These are phyloP conservation scores for Pachliopta kotzebuea DNA, from an alignment of 2,888 invertebrate species.

Conservation along the genomic window DNA sequence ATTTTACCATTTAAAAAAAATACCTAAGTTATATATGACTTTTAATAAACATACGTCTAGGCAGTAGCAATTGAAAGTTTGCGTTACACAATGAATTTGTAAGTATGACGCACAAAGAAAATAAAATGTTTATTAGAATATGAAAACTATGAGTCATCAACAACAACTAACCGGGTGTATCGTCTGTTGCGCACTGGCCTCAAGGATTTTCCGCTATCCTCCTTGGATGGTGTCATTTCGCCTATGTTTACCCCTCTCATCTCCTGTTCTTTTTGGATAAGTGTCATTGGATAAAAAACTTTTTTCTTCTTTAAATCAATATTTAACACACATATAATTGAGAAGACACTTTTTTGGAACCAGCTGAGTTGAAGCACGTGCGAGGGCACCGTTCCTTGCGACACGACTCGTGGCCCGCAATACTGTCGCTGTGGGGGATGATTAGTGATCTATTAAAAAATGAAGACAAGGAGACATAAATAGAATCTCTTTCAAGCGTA, in stretches of 20 bases:
- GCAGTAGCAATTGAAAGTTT: neutral
- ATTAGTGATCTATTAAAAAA: constrained; percentile 78
- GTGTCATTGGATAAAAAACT: constrained; percentile 58
- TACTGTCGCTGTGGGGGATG: constrained; percentile 75
- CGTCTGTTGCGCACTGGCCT: constrained; percentile 86
- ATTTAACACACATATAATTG: constrained; percentile 34
- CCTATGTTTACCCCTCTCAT: constrained; percentile 56
- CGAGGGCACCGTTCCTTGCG: constrained; percentile 63
- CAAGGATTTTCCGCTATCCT: constrained; percentile 73
- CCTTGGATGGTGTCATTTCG: constrained; percentile 51
- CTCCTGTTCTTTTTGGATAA: constrained; percentile 55
- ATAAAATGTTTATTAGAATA: constrained; percentile 48
- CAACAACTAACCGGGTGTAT: constrained; percentile 84
- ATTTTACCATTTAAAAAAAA: neutral
- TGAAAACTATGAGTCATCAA: constrained; percentile 68
- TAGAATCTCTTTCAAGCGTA: constrained; percentile 68
- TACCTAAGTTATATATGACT: neutral
- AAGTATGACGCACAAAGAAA: constrained; percentile 72
- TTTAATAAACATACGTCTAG: neutral
- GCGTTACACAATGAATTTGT: constrained; percentile 34
- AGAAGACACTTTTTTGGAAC: constrained; percentile 23
- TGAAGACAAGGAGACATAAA: constrained; percentile 79
- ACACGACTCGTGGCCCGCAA: constrained; percentile 68
- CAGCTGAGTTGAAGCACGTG: constrained; percentile 56
- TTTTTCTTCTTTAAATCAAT: constrained; percentile 33